These are phyloP conservation scores for Mirza zaza DNA, from an alignment of 2,113 vertebrate species.

Conservation along the genomic window DNA sequence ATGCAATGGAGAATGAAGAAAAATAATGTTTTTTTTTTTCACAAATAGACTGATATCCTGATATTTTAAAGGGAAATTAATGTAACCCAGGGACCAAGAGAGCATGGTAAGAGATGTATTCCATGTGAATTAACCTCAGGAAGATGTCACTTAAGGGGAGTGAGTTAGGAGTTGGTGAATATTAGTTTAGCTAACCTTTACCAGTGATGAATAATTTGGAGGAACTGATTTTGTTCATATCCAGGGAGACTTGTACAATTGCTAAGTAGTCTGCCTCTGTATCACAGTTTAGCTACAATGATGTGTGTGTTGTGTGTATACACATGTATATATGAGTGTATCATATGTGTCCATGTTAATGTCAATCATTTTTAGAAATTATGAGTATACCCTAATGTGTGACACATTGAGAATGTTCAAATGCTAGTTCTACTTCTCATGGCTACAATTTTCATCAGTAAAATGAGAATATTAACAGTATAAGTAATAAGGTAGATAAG, in stretches of 20 bases:
- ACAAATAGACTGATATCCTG: background rate
- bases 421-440: background rate
- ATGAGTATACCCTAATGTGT: background rate
- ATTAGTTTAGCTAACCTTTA: fast-evolving
- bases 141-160: background rate
- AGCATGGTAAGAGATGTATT: background rate
- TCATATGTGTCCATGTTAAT: background rate
- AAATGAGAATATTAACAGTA: background rate
- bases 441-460: background rate
- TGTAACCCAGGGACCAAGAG: background rate
- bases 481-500: background rate
- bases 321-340: background rate
- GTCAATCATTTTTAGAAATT: background rate
- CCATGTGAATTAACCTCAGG: background rate
- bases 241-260: background rate
- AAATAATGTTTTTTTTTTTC: background rate
- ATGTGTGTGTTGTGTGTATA: background rate
- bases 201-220: background rate
- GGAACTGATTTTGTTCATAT: background rate
- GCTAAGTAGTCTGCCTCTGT: background rate
- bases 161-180: background rate
- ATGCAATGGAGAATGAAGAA: background rate
- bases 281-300: background rate
- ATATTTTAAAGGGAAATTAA: background rate
- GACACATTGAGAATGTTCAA: background rate